Conservation (phyloP, 2,888 invertebrate genomes). For the Anoplius nigerrimus region DNA sequence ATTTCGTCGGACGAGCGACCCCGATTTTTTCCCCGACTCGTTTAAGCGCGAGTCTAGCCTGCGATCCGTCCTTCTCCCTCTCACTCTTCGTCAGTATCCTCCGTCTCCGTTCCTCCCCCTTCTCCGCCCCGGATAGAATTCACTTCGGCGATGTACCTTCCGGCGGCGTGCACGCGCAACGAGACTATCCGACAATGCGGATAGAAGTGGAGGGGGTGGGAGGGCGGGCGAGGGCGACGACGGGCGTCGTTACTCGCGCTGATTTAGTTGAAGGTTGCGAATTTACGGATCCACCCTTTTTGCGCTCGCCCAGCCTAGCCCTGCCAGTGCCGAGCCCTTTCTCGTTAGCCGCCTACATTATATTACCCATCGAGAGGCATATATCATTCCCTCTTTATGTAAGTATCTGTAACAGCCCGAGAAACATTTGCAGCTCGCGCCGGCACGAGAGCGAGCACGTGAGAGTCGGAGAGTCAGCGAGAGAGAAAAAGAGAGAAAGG, state of each 20-base stretch:
- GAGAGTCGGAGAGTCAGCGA: slow-evolving; percentile 9
- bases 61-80: not conserved
- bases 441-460: slow-evolving; percentile 42
- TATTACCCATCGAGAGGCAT: slow-evolving; percentile 72
- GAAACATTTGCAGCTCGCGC: slow-evolving; percentile 70
- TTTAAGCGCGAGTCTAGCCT: not conserved
- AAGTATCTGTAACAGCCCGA: slow-evolving; percentile 71
- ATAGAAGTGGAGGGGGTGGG: not conserved
- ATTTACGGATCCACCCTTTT: slow-evolving; percentile 68
- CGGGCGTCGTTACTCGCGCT: slow-evolving; percentile 55
- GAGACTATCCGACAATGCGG: no score
- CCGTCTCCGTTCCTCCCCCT: slow-evolving; percentile 7
- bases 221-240: slow-evolving; percentile 43
- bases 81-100: no score
- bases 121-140: slow-evolving; percentile 19
- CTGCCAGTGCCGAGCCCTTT: slow-evolving; percentile 62
- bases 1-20: not conserved
- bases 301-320: slow-evolving; percentile 22
- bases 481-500: slow-evolving; percentile 1
- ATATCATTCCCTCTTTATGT: slow-evolving; percentile 72
- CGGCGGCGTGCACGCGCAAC: no score
- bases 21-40: not conserved
- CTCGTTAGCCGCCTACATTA: slow-evolving; percentile 74
- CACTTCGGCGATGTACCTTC: no score
- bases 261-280: slow-evolving; percentile 63